Base-by-base conservation (phyloP, 2,797 vertebrate genomes). In the Tachyglossus aculeatus region DNA sequence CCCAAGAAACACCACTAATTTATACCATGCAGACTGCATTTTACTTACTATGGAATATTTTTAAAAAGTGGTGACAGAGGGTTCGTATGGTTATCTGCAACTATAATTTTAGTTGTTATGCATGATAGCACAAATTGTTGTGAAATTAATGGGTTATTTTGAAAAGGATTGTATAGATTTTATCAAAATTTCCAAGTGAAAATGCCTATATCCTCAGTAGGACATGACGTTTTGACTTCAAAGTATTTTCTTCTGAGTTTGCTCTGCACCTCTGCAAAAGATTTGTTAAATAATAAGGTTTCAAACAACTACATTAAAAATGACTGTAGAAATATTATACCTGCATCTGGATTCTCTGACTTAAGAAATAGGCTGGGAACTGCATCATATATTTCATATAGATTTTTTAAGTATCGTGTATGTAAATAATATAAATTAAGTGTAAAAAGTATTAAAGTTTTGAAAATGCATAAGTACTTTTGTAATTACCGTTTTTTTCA, bases 111-210 rank as follows among this genome's bases (percentile, higher is more conserved):
- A 41, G 50, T 58, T 80, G 74, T 67, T 76, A 77, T 70, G 73
- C 59, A 21, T 66, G 65, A 84, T 41, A 57, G 69, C 74, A 77
- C 74, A 74, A 81, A 78, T 77, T 67, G 61, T 81, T 5, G n/a
- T n/a, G 73, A 70, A 84, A 86, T 73, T 83, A 71, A 77, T 66
- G 48, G 48, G 62, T 60, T 71, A 33, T 87, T 90, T 91, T 63
- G 81, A 81, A 85, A 81, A 74, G 70, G 59, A 61, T 32, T 71
- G 82, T 78, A 74, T 71, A 80, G 62, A 82, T 80, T 74, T 78
- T 62, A 70, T 63, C 67, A 67, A 22, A 64, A 56, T 70, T 67
- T 57, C 12, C 27, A 63, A 86, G 74, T 21, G 71, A 67, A 41
- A 39, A 22, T 68, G 29, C 66, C 12, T 16, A 32, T 71, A 43